Evolutionary conservation across 2,113 vertebrate species (phyloP).

Genomic region (Hypocryptadius cinnamomeus): DNA sequence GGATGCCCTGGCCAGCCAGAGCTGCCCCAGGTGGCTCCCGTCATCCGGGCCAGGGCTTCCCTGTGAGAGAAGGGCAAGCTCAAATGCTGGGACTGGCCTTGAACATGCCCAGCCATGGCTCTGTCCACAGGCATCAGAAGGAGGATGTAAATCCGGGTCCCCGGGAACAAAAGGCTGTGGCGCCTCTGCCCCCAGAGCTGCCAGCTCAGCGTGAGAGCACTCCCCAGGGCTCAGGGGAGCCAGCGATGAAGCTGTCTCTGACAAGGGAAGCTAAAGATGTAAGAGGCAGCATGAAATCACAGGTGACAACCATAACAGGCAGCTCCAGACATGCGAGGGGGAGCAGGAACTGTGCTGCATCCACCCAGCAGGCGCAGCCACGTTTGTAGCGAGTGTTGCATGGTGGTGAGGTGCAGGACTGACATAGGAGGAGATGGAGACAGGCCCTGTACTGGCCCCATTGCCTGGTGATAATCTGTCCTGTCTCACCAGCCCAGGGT

Average conservation of each 20-base stretch:
- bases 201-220: background rate
- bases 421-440: fast-evolving
- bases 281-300: slow-evolving; percentile 70
- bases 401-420: background rate
- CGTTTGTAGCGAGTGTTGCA: fast-evolving
- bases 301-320: slow-evolving; percentile 66
- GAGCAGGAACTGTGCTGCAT: slow-evolving; percentile 31
- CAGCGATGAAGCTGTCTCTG: slow-evolving; percentile 48
- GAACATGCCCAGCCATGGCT: fast-evolving
- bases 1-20: background rate
- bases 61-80: background rate
- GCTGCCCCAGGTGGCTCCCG: background rate
- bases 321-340: slow-evolving; percentile 41
- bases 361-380: background rate
- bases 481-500: fast-evolving
- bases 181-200: background rate
- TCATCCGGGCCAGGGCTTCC: background rate
- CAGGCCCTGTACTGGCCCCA: background rate
- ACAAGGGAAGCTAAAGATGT: slow-evolving; percentile 67
- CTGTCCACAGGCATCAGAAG: background rate
- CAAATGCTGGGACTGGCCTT: background rate
- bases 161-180: background rate
- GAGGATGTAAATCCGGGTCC: background rate
- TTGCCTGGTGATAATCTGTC: background rate
- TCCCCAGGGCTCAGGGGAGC: background rate